A percentile compares a stretch with the other conserved stretches of the same genome.
Evolutionary conservation across 2,888 invertebrate genomes (phyloP).

Genomic region (Sminthurides aquaticus): DNA sequence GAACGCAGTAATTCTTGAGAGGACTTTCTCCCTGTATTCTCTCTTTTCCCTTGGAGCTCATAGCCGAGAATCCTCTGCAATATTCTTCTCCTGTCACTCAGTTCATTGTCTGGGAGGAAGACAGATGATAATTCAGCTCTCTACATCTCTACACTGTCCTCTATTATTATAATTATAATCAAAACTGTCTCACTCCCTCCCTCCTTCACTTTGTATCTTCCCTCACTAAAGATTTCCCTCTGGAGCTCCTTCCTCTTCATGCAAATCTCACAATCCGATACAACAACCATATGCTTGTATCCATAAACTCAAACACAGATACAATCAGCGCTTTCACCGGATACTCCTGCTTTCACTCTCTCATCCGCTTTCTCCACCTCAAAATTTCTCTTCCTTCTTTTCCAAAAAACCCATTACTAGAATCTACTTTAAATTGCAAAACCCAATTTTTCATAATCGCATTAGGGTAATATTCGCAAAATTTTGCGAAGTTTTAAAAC

Average conservation of each 20-base stretch:
- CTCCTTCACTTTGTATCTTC: not conserved
- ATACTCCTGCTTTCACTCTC: no score
- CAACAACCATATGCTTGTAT: not conserved
- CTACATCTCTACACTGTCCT: not conserved
- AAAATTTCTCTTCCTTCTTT: no score
- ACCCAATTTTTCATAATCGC: no score
- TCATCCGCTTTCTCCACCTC: no score
- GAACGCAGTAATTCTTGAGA: no score
- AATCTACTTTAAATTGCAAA: no score
- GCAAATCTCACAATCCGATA: not conserved
- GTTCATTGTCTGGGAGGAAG: constrained; percentile 15
- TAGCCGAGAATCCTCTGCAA: no score
- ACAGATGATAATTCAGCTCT: constrained; percentile 18
- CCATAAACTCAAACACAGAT: not conserved
- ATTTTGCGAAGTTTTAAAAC: not conserved
- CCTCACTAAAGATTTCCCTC: not conserved
- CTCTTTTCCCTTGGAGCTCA: no score
- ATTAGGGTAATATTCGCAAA: not conserved
- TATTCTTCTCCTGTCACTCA: constrained; percentile 8
- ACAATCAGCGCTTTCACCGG: not conserved
- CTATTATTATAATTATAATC: constrained; percentile 10
- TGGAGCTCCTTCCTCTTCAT: not conserved
- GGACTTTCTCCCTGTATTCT: no score
- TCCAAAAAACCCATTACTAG: no score
- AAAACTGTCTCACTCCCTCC: not conserved